Evolutionary conservation across 2,797 vertebrate species (phyloP), one percentile per base, ranked within the genome.

Genomic region (Muscicapa comitata): DNA sequence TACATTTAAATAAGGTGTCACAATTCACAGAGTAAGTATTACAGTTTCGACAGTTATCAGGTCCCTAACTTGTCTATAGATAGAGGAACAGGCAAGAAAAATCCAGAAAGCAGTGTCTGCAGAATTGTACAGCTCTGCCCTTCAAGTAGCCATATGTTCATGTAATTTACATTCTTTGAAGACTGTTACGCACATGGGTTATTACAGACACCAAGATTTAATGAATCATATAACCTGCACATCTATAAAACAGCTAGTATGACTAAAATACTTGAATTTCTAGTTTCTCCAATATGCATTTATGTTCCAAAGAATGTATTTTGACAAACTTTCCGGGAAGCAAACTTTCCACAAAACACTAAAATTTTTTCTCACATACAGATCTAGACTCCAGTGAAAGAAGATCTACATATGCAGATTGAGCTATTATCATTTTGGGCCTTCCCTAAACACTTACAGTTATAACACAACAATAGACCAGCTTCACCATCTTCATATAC

Each of bases 401-500:
- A 82, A 68, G 45, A 67, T 24, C 10, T 40, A 51, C 21, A 40
- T 6, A 26, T 4, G 13, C 19, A 45, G 25, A 61, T 8, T 24
- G 12, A 19, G 10, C 18, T 15, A 66, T 35, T 62, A 37, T 13
- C 13, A 10, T 66, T 93, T 71, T 33, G 3, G 5, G 47, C 45
- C 21, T 50, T 71, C 61, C 50, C 63, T 77, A 80, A 72, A 81
- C 77, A 99, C 99, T 99, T 97, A 99, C 99, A 99, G 98, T 99
- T 99, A 95, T 99, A 99, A 95, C 99, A 99, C 93, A 99, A 93
- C 79, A 99, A 98, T 58, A 99, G 98, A 68, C 99, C 99, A 7
- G 99, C 99, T 93, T 99, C 99, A 42, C 99, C 99, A 28, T 99
- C 99, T 98, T 99, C 99, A 53, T 99, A 99, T 50, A 99, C 99